Evolutionary conservation across 2,113 vertebrate species (phyloP), one percentile per base, ranked within the genome.

Genomic region (Seriola aureovittata): DNA sequence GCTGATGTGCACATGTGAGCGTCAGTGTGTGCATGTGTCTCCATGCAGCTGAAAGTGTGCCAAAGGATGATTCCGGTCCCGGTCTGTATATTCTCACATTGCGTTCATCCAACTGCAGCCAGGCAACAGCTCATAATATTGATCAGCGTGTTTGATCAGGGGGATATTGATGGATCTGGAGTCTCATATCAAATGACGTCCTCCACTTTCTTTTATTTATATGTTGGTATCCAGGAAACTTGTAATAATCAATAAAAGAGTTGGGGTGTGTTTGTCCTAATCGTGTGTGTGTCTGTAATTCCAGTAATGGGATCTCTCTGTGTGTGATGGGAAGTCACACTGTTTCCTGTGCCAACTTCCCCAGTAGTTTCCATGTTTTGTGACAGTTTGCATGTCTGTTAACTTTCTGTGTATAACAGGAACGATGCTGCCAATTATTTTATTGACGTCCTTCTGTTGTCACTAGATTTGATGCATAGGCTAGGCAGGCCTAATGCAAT

Each of bases 121-220:
- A 90, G 80, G 88, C 88, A 91, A 88, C 84, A 38, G 40, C 32
- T 86, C 85, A 85, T 82, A 87, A 89, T 89, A 90, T 91, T 88
- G 91, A 92, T 91, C 69, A 70, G 71, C 5, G 2, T 81, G 78
- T 84, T 85, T 89, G 78, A 89, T 87, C 78, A 77, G 67, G 84
- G 58, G 25, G 38, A 78, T 81, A 85, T 87, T 71, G 87, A 88
- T 84, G 80, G 59, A 86, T 81, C 42, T 72, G 42, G 25, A 68
- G 32, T 29, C 8, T 69, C 4, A 36, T 50, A 50, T 70, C 17
- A 67, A 59, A 74, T 78, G 69, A 65, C 36, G 25, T 85, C 17
- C 74, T 67, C 6, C 44, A 46, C 38, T 40, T 77, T 59, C 11
- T 71, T 75, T 58, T 82, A 57, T 85, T 85, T 83, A 54, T 64